Evolutionary conservation across 2,888 invertebrate species (phyloP), one percentile per base, ranked within the genome.

Genomic region (Theretra japonica): DNA sequence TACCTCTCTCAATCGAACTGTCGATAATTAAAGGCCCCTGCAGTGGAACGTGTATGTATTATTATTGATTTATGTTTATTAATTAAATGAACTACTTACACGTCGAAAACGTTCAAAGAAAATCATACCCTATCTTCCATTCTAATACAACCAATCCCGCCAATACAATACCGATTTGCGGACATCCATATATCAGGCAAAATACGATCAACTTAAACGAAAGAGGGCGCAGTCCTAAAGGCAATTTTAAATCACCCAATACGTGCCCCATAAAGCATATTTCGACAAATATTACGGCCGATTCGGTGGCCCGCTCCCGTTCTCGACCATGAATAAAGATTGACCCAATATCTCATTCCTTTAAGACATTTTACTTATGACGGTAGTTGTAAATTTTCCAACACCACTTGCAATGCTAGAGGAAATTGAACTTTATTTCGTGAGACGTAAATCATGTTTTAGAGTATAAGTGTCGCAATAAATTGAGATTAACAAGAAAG

Each of bases 321-420:
- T 82, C 82, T 79, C 77, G 82, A 80, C 80, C 77, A 88, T 89
- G 89, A 89, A 89, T 90, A 89, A 90, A 89, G 89, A 88, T 90
- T 83, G 86, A 83, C 83, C 86, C 78, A 89, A 88, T 90, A 87
- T 87, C 82, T 90, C 90, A 90, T 86, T 83, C 81, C 65, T 84
- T 80, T 83, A 83, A 87, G 88, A 89, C 88, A 80, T 88, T 87
- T 87, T 86, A 89, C 90, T 90, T 89, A 89, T 88, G 89, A 82
- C 79, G 87, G 85, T 87, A 88, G 88, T 86, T 88, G 87, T 90
- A 90, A 89, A 90, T 91, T 89, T 87, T 78, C 81, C 85, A 62
- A 41, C 41, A 48, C 48, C 65, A 23, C 21, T 7, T 11, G 8
- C 3, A n/a, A 33, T 62, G 62, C 62, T 23, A 15, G 7, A 15